Evolutionary conservation across 2,888 invertebrate genomes (phyloP).

Genomic region (Tortricodes alternella): DNA sequence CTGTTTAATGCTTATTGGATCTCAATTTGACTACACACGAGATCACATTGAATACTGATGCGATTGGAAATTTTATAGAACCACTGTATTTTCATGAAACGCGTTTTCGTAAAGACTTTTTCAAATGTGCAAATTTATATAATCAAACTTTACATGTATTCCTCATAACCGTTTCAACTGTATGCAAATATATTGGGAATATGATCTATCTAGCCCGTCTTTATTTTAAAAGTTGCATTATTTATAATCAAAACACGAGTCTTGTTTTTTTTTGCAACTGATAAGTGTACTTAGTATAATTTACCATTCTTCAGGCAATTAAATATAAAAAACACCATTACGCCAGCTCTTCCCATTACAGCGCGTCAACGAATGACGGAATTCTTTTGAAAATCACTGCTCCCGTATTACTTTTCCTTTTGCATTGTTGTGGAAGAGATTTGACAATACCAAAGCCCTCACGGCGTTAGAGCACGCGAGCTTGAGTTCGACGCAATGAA

Average conservation of each 20-base stretch:
- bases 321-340: not conserved
- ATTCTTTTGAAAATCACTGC: slow-evolving; percentile 10
- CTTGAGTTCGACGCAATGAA: not conserved
- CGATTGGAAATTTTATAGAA: slow-evolving; percentile 18
- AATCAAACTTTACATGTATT: not conserved
- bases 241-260: no score
- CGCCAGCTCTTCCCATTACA: not conserved
- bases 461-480: slow-evolving; percentile 4
- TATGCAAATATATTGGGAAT: not conserved
- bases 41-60: slow-evolving; percentile 11
- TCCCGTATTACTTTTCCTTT: not conserved
- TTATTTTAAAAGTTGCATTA: no score
- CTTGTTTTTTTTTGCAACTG: no score
- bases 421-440: slow-evolving; percentile 7
- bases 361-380: not conserved
- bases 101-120: not conserved
- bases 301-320: no score
- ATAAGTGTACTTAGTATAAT: no score
- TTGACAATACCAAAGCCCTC: not conserved
- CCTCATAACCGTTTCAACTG: not conserved
- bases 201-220: not conserved
- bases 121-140: not conserved
- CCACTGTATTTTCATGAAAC: slow-evolving; percentile 11
- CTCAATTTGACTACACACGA: slow-evolving; percentile 34
- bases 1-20: slow-evolving; percentile 40